Base-by-base conservation (phyloP, 2,113 vertebrate genomes). In the Eudyptes chrysolophus region DNA sequence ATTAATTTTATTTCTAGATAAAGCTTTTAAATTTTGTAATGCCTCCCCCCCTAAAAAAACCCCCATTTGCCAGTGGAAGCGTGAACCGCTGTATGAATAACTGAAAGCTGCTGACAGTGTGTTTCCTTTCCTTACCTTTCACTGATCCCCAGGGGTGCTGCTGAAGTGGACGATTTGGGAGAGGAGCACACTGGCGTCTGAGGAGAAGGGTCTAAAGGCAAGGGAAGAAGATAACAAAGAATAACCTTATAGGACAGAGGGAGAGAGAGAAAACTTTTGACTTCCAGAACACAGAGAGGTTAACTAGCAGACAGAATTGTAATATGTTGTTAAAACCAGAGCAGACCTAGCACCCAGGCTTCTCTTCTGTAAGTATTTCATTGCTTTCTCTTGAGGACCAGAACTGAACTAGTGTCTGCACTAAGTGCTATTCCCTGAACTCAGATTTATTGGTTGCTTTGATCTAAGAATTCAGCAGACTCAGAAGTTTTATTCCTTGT, bases 401-500 rank as follows among this genome's bases (percentile, higher is more conserved):
- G 64, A 81, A 71, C 42, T 51, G 64, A 90, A 42, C 20, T 46
- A 51, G 29, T 78, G 54, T 60, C 64, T 71, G n/a, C 30, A 34
- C 58, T 57, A 58, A 69, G 51, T 91, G 84, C 84, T 91, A 6
- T 87, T 93, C 84, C 74, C 65, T 60, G 34, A 91, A 64, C 72
- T 87, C 61, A 57, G 65, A 92, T 96, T 96, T 95, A 89, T 84
- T 91, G 40, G 72, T 79, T 87, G 34, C 92, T 96, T 96, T 97
- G 94, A 94, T 94, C 61, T 84, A 52, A 84, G 81, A 89, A 57
- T 72, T 91, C 52, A 40, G 32, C 48, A 76, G 92, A 87, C 60
- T 91, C 61, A 61, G 64, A 82, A 84, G 74, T 91, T 93, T 96
- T 94, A 75, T 87, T 97, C 15, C 77, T 79, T 74, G 27, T 40